Evolutionary conservation across 2,797 vertebrate species (phyloP).

Genomic region (Erethizon dorsatum): DNA sequence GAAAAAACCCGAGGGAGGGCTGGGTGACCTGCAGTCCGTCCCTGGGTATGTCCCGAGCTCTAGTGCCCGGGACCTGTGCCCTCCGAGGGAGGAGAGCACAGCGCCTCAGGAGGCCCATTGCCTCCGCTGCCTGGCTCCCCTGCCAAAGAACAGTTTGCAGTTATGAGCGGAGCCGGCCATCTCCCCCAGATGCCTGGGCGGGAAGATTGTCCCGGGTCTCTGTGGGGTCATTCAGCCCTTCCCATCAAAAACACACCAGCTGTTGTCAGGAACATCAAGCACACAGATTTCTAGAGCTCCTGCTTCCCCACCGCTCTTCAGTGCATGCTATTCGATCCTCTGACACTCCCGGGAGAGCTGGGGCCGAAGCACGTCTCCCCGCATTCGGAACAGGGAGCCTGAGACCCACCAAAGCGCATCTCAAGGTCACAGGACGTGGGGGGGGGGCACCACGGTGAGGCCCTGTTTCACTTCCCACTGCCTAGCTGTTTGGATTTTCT

Average conservation of each 20-base stretch:
- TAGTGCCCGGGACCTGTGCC: neutral
- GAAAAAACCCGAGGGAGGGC: neutral
- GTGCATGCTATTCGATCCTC: constrained; percentile 29
- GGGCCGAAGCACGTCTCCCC: constrained; percentile 31
- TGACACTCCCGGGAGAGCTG: constrained; percentile 49
- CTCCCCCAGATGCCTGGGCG: constrained; percentile 67
- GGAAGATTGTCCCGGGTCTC: constrained; percentile 61
- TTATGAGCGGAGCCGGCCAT: constrained; percentile 67
- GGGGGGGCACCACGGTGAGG: neutral
- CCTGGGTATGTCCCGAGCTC: neutral
- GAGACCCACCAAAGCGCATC: neutral
- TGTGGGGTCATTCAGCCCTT: constrained; percentile 47
- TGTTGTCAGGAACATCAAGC: constrained; percentile 71
- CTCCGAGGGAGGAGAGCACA: neutral
- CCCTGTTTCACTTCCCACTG: neutral
- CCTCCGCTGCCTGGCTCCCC: neutral
- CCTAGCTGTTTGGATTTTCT: neutral
- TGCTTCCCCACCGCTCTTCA: constrained; percentile 59
- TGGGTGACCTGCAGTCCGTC: neutral
- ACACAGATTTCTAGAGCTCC: constrained; percentile 39
- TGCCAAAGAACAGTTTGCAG: constrained; percentile 59
- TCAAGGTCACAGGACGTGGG: neutral
- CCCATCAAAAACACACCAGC: constrained; percentile 70
- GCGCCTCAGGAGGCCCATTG: neutral
- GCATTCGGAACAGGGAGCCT: neutral